Percentiles rank a stretch among this genome's conserved stretches.
phyloP scores from a whole-genome alignment of 2,113 vertebrate species.

The Regulus satrapa region DNA sequence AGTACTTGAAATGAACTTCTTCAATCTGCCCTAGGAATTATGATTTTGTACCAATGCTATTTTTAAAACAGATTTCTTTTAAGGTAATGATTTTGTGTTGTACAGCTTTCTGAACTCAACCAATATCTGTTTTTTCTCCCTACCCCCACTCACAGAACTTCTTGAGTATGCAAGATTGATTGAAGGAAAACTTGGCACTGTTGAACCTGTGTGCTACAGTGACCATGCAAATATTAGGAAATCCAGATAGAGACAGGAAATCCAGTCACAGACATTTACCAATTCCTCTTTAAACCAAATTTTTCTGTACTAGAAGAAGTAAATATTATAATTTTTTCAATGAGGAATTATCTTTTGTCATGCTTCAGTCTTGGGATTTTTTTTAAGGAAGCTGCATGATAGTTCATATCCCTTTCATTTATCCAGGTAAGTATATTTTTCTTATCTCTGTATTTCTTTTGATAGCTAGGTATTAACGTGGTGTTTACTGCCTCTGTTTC shows the following conservation, averaged over 20 bases:
- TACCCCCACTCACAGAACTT: not conserved
- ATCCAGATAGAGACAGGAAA: not conserved
- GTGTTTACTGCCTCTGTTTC: not conserved
- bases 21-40: not conserved
- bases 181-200: not conserved
- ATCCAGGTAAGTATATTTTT: not conserved
- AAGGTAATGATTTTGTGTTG: not conserved
- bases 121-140: not conserved
- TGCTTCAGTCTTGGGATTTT: not conserved
- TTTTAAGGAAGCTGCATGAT: not conserved
- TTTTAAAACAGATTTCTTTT: not conserved
- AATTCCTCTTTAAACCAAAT: not conserved
- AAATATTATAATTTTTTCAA: not conserved
- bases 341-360: not conserved
- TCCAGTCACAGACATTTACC: not conserved
- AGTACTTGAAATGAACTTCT: not conserved
- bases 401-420: not conserved
- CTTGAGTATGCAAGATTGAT: not conserved
- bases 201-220: not conserved
- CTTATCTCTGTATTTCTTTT: not conserved
- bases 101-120: not conserved
- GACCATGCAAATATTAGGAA: not conserved
- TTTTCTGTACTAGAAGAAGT: not conserved
- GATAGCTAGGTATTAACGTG: not conserved
- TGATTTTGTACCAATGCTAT: not conserved